These are phyloP conservation scores for Atethmia centrago DNA, from an alignment of 2,888 invertebrate genomes.

Conservation along the genomic window DNA sequence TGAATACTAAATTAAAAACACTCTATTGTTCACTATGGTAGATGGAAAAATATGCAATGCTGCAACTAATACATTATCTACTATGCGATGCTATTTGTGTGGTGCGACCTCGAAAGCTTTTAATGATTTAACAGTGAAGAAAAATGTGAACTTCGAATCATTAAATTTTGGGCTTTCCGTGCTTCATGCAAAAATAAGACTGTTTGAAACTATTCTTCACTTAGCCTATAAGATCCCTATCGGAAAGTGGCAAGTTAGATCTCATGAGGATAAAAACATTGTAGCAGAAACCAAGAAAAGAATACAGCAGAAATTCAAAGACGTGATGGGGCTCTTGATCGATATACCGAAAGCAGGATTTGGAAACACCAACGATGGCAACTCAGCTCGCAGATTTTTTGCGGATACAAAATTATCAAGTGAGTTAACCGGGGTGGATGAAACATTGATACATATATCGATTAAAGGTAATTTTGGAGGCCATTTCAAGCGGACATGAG, in stretches of 20 bases:
- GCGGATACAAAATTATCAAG: constrained; percentile 17
- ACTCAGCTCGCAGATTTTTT: constrained; percentile 34
- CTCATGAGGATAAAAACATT: constrained; percentile 6
- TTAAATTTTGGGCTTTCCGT: neutral
- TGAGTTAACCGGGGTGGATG: constrained; percentile 16
- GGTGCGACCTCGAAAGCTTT: constrained; percentile 18
- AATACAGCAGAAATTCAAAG: constrained; percentile 27
- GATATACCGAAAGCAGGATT: constrained; percentile 34
- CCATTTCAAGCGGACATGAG: constrained; percentile 16
- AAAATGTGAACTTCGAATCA: constrained; percentile 5
- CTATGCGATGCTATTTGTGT: constrained; percentile 1
- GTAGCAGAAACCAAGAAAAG: constrained; percentile 10
- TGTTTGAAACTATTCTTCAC: neutral
- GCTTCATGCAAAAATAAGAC: constrained; percentile 1
- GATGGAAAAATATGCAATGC: too few relatives aligned
- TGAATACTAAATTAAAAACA: constrained; percentile 18
- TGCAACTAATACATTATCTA: neutral
- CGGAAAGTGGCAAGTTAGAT: constrained; percentile 5
- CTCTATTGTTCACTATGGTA: constrained; percentile 10
- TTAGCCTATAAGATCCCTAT: constrained; percentile 2
- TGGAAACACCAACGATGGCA: constrained; percentile 36
- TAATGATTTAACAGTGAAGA: constrained; percentile 8
- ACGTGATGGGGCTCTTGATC: constrained; percentile 29
- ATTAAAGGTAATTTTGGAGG: constrained; percentile 12
- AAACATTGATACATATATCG: constrained; percentile 8